phyloP scores from a whole-genome alignment of 2,113 vertebrate genomes.

The Australoheros scitulus region DNA sequence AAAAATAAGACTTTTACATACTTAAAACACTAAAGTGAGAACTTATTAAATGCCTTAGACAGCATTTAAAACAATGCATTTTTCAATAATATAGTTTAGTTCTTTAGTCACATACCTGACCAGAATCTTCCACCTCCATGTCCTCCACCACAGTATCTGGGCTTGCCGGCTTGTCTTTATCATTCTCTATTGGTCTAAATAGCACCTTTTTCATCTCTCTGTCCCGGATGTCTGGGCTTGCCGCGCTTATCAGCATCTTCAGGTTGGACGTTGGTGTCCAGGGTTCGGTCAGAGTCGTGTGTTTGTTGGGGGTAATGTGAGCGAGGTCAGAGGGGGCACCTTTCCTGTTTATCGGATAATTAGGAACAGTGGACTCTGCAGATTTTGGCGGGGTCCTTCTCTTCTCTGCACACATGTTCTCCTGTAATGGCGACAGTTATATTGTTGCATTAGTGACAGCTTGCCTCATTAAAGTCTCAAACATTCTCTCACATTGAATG shows the following conservation, averaged over 20 bases:
- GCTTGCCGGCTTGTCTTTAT: constrained; percentile 16
- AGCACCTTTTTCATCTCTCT: constrained; percentile 93
- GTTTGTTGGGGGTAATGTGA: constrained; percentile 89
- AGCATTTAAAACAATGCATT: no score
- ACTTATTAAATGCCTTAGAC: no score
- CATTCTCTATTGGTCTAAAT: constrained; percentile 87
- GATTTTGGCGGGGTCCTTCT: constrained; percentile 84
- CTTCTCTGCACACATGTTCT: constrained; percentile 87
- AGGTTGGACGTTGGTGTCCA: constrained; percentile 96
- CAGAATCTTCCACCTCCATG: constrained; percentile 51
- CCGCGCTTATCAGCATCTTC: constrained; percentile 95
- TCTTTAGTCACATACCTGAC: constrained; percentile 77
- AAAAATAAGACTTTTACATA: no score
- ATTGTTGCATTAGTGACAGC: not conserved
- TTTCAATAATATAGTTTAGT: no score
- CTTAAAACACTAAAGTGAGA: no score
- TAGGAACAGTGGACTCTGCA: constrained; percentile 70
- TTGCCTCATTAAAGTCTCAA: not conserved
- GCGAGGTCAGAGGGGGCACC: constrained; percentile 78
- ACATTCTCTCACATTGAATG: not conserved
- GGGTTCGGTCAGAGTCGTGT: constrained; percentile 83
- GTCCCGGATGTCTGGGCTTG: constrained; percentile 92
- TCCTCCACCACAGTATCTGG: constrained; percentile 52
- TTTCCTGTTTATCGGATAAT: constrained; percentile 79
- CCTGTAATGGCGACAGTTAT: constrained; percentile 74